Conservation (phyloP, 2,113 vertebrate genomes). For the Chionodraco myersi region DNA sequence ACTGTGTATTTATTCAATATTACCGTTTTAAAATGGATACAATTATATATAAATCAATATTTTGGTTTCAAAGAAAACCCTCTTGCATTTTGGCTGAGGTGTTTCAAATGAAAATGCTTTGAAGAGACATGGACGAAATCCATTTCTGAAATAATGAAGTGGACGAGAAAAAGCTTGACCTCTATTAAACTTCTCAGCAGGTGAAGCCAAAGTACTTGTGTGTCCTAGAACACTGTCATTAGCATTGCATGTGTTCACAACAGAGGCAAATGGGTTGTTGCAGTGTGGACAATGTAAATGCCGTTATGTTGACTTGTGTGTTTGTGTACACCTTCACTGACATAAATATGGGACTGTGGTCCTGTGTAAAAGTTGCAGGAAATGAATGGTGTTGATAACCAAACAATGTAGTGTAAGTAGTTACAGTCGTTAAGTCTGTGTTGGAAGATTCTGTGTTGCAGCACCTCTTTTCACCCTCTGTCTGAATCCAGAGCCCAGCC, state of each 20-base stretch:
- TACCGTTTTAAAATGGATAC: too few relatives aligned
- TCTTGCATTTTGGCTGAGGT: neutral
- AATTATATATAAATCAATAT: too few relatives aligned
- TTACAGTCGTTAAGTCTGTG: neutral
- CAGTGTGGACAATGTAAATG: constrained; percentile 62
- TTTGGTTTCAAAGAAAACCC: too few relatives aligned
- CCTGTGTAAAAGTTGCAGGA: constrained; percentile 6
- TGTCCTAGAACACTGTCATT: constrained; percentile 25
- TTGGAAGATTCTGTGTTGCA: neutral
- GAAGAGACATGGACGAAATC: neutral
- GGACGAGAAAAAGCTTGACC: constrained; percentile 13
- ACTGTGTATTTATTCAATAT: too few relatives aligned
- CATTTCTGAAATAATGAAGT: neutral
- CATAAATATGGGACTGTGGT: constrained; percentile 62
- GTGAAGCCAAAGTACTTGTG: neutral
- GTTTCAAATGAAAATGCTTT: neutral
- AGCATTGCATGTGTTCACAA: constrained; percentile 57
- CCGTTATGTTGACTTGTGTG: constrained; percentile 7
- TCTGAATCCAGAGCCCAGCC: too few relatives aligned
- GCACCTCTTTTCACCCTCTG: too few relatives aligned
- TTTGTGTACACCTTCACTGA: neutral
- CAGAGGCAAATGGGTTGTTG: constrained; percentile 21
- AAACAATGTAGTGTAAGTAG: neutral
- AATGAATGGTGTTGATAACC: neutral
- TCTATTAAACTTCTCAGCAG: constrained; percentile 5